phyloP scores from a whole-genome alignment of 2,888 invertebrate species.

The Mactromeris polynyma region DNA sequence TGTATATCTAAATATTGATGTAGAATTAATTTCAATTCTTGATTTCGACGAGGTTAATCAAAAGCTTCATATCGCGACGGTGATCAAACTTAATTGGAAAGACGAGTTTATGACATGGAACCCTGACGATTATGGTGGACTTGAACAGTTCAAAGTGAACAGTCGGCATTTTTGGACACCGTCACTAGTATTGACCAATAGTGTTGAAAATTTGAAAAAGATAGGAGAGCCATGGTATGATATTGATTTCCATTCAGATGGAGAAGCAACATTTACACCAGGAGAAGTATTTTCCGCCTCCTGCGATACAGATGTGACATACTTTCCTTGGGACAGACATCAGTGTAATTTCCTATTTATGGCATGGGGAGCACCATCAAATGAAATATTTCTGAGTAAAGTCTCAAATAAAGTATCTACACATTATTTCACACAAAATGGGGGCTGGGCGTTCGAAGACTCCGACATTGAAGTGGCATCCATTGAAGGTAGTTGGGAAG shows the following conservation, averaged over 20 bases:
- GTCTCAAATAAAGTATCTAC: background rate
- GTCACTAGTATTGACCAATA: slow-evolving; percentile 48
- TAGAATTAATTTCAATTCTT: slow-evolving; percentile 50
- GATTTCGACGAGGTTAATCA: slow-evolving; percentile 65
- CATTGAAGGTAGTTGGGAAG: background rate
- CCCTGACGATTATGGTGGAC: slow-evolving; percentile 24
- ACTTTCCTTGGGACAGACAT: slow-evolving; percentile 48
- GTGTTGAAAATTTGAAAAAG: slow-evolving; percentile 9
- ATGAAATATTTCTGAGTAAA: background rate
- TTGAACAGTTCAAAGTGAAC: slow-evolving; percentile 21
- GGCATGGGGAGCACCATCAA: background rate
- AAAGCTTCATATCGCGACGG: slow-evolving; percentile 50
- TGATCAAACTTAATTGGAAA: slow-evolving; percentile 50
- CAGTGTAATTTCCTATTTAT: slow-evolving; percentile 30
- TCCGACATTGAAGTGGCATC: background rate
- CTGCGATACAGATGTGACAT: slow-evolving; percentile 41
- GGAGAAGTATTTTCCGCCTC: slow-evolving; percentile 21
- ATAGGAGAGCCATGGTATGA: slow-evolving; percentile 41
- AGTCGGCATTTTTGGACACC: slow-evolving; percentile 62
- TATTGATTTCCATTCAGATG: background rate
- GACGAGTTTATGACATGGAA: slow-evolving; percentile 60
- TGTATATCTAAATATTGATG: slow-evolving; percentile 20
- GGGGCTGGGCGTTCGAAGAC: slow-evolving; percentile 57
- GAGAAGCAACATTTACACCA: background rate
- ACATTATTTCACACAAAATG: slow-evolving; percentile 57